Conservation (phyloP, 2,113 vertebrate genomes). For the Dipodomys stephensi region DNA sequence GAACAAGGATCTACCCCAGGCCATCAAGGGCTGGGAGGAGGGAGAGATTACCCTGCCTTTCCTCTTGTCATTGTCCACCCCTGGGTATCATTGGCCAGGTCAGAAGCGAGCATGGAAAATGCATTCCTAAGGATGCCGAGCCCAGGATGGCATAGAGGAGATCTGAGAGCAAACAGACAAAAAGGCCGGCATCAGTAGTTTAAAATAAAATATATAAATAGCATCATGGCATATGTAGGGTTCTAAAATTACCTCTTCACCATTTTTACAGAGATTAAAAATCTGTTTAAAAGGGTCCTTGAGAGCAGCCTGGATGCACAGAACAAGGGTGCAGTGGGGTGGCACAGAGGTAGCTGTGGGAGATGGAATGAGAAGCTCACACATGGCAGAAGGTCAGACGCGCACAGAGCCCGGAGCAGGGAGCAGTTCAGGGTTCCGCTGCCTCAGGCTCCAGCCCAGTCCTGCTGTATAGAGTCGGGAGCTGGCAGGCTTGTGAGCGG, state of each 20-base stretch:
- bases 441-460: neutral
- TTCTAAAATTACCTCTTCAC: constrained; percentile 60
- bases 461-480: neutral
- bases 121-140: neutral
- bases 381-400: neutral
- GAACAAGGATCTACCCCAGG: neutral
- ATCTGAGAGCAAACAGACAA: constrained; percentile 53
- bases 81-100: neutral
- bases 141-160: constrained; percentile 34
- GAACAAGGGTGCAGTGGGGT: neutral
- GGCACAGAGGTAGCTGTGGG: neutral
- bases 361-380: neutral
- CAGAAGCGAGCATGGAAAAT: neutral
- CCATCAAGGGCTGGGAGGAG: neutral
- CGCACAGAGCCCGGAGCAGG: too few relatives aligned
- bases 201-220: constrained; percentile 70
- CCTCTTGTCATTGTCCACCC: neutral
- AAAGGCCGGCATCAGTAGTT: constrained; percentile 5
- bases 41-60: neutral
- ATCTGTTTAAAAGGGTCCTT: neutral
- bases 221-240: constrained; percentile 13
- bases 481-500: neutral
- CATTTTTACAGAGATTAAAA: constrained; percentile 35
- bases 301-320: neutral
- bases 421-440: neutral